Evolutionary conservation across 2,888 invertebrate species (phyloP), one percentile per base, ranked within the genome.

Genomic region (Machimus atricapillus): DNA sequence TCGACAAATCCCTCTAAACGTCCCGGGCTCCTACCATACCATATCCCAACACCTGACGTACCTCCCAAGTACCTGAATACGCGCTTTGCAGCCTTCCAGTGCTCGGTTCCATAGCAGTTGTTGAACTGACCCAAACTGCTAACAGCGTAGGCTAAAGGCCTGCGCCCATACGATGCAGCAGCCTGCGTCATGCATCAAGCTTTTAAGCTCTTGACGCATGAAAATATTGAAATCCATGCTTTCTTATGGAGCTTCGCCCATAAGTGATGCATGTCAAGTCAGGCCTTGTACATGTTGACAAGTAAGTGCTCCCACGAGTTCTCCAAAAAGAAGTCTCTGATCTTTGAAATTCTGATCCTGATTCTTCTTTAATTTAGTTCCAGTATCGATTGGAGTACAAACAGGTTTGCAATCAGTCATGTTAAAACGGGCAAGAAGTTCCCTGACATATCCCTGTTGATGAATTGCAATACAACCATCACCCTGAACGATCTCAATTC

Each of bases 41-140:
- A n/a, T n/a, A n/a, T n/a, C n/a, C n/a, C n/a, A n/a, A 52, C 40
- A 85, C 89, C 83, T 3, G 74, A n/a, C 5, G 58, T 58, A 4
- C 58, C 58, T 14, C 12, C 12, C 58, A 58, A 9, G 58, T 58
- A 58, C 85, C 8, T 87, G 88, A 40, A 81, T 87, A 90, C 43
- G 56, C 88, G 89, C 76, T 89, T 89, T 9, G 88, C 88, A 16
- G 87, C 89, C 4, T 81, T 73, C 83, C 89, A 73, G 79, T 89
- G 90, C 40, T 89, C 89, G 0, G n/a, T 27, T 82, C 89, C 89
- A 7, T 89, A 89, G 78, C 89, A 87, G 0, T 27, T 87, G 46
- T 89, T 90, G 4, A 66, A 87, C 56, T 90, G 89, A 0, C 89
- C 79, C 7, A 89, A 34, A 2, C 85, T 86, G 9, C 56, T 85